Percentiles rank a stretch among this genome's conserved stretches.
phyloP scores from a whole-genome alignment of 2,888 invertebrate genomes.

The Agelastica alni region DNA sequence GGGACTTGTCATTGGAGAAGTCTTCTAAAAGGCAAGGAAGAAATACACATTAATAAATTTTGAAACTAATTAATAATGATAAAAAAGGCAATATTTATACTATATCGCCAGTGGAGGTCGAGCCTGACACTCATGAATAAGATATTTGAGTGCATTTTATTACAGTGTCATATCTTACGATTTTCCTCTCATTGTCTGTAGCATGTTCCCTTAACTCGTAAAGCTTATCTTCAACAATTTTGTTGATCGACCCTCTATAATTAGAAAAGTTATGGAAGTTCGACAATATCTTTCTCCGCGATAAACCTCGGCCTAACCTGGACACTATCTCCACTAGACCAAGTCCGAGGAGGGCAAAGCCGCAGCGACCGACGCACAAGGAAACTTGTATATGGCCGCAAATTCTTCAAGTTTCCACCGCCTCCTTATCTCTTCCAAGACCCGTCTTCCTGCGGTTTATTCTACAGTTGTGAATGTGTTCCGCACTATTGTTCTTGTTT shows the following conservation, averaged over 20 bases:
- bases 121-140: too few species aligned
- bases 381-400: conserved; percentile 38
- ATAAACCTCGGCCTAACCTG: conserved; percentile 13
- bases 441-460: conserved; percentile 27
- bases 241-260: conserved; percentile 8
- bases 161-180: too few species aligned
- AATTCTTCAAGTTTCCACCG: conserved; percentile 42
- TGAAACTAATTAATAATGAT: too few species aligned
- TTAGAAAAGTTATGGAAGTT: conserved; percentile 20
- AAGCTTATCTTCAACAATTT: not conserved
- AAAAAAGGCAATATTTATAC: too few species aligned
- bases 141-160: too few species aligned
- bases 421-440: conserved; percentile 39
- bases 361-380: conserved; percentile 45
- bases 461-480: conserved; percentile 10
- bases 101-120: too few species aligned
- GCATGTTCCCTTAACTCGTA: too few species aligned
- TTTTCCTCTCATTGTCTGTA: too few species aligned
- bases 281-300: not conserved
- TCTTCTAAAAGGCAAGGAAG: too few species aligned
- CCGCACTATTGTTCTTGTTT: too few species aligned
- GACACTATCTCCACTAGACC: conserved; percentile 15
- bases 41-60: too few species aligned
- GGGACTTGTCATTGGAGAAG: too few species aligned
- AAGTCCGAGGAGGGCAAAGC: conserved; percentile 32